Percentiles rank a stretch among this genome's conserved stretches.
phyloP scores from a whole-genome alignment of 2,888 invertebrate species.

The Maniola hyperantus region DNA sequence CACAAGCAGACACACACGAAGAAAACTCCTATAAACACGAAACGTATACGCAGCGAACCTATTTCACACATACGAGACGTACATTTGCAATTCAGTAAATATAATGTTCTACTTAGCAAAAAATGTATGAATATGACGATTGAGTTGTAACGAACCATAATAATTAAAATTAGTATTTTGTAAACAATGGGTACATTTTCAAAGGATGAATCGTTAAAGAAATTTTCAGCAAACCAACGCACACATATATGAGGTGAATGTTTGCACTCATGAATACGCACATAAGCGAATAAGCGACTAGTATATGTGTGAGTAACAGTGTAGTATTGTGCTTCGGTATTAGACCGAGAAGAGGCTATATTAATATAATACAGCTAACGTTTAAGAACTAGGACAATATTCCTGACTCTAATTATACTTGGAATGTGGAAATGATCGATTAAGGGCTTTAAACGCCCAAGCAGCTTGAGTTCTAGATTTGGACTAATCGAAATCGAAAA shows the following conservation, averaged over 20 bases:
- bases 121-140: not conserved
- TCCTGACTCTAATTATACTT: conserved; percentile 66
- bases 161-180: no score
- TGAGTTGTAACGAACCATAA: not conserved
- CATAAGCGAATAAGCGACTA: conserved; percentile 13
- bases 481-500: conserved; percentile 28
- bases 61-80: conserved; percentile 21
- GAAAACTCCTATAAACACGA: conserved; percentile 34
- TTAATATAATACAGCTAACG: conserved; percentile 64
- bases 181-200: no score
- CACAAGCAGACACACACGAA: conserved; percentile 37
- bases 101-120: not conserved
- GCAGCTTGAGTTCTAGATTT: conserved; percentile 22
- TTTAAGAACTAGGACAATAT: conserved; percentile 74
- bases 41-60: conserved; percentile 40
- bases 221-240: conserved; percentile 22
- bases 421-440: conserved; percentile 35
- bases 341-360: conserved; percentile 75
- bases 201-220: conserved; percentile 7
- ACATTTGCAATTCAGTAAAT: conserved; percentile 1
- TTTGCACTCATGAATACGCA: conserved; percentile 41
- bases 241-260: conserved; percentile 43
- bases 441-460: conserved; percentile 24
- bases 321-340: conserved; percentile 70
- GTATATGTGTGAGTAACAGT: conserved; percentile 55